phyloP scores from a whole-genome alignment of 2,888 invertebrate genomes.

The Miltochrista miniata region DNA sequence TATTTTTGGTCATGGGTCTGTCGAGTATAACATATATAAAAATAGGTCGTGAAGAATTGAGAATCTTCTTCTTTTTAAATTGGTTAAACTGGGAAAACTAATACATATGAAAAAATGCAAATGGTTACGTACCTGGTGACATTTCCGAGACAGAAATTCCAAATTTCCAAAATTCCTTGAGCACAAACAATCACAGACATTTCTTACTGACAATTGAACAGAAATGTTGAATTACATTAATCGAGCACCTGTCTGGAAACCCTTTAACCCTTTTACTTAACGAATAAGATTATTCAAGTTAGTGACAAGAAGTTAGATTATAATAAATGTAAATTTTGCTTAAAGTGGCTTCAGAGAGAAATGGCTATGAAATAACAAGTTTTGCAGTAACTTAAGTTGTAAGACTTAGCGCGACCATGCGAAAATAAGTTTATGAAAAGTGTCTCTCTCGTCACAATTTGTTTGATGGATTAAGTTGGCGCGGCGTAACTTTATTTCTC shows the following conservation, averaged over 20 bases:
- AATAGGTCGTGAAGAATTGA: too few species aligned
- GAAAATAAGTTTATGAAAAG: background rate
- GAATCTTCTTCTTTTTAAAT: too few species aligned
- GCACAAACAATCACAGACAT: constrained; percentile 1
- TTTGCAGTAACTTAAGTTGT: background rate
- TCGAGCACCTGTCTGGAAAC: constrained; percentile 9
- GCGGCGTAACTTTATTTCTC: background rate
- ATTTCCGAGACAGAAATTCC: too few species aligned
- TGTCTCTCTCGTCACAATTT: background rate
- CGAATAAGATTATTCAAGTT: constrained; percentile 16
- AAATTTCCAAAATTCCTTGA: background rate
- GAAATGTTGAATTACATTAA: constrained; percentile 13
- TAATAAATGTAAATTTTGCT: constrained; percentile 1
- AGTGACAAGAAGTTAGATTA: constrained; percentile 1
- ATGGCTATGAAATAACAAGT: background rate
- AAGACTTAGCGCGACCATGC: background rate
- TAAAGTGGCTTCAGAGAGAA: background rate
- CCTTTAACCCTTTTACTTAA: constrained; percentile 10
- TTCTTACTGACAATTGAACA: background rate
- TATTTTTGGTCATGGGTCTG: too few species aligned
- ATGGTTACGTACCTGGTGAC: too few species aligned
- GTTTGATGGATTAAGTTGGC: background rate
- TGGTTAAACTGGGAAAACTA: too few species aligned
- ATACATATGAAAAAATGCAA: too few species aligned
- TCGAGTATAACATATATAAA: too few species aligned